A percentile compares a stretch with the other conserved stretches of the same genome.
phyloP scores from a whole-genome alignment of 2,113 vertebrate genomes.

The Pomatostomus ruficeps region DNA sequence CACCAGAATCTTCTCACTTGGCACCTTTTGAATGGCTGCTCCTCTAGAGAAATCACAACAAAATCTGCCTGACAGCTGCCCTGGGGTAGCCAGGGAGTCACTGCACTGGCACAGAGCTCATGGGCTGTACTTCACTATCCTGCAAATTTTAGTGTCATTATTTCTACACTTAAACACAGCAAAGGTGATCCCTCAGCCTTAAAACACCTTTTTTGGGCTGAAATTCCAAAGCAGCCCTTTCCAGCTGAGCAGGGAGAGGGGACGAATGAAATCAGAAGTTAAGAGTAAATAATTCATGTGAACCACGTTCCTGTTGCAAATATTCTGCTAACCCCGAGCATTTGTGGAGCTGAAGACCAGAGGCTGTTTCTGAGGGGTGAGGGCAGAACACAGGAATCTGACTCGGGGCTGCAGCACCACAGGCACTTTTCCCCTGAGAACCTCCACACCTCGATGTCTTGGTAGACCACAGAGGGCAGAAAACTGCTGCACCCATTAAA shows the following conservation, averaged over 20 bases:
- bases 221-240: background rate
- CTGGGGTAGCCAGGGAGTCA: background rate
- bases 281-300: background rate
- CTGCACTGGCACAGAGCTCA: background rate
- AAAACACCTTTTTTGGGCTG: background rate
- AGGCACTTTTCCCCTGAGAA: background rate
- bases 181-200: background rate
- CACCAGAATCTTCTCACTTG: background rate
- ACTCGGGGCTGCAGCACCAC: rapidly evolving
- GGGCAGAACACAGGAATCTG: background rate
- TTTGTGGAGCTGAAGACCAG: background rate
- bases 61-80: background rate
- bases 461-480: background rate
- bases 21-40: background rate
- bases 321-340: background rate
- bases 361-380: background rate
- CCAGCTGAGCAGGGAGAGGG: background rate
- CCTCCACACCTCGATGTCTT: background rate
- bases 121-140: background rate
- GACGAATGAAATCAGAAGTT: background rate
- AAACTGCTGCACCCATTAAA: background rate
- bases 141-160: background rate
- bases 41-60: background rate
- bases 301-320: background rate
- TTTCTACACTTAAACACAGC: background rate